Conservation (phyloP, 2,797 vertebrate species). For the Poeciliopsis infans region DNA sequence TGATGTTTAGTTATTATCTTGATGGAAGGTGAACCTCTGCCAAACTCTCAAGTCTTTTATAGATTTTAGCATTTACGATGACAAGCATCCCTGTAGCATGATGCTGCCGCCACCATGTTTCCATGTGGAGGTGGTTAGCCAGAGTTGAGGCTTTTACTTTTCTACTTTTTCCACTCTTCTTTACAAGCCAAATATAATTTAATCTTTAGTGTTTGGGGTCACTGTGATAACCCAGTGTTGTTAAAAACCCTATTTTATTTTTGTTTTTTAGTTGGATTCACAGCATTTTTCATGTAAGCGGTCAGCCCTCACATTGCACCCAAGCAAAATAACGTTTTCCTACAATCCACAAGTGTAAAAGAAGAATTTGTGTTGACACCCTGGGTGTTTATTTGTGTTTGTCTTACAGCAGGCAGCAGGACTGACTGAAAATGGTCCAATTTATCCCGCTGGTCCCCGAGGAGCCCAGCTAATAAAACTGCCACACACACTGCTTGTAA, state of each 20-base stretch:
- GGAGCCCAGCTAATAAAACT: constrained; percentile 53
- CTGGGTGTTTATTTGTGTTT: constrained; percentile 12
- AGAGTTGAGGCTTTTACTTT: neutral
- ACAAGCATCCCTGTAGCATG: neutral
- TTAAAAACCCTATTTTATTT: neutral
- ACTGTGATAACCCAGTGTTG: constrained; percentile 1
- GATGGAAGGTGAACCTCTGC: neutral
- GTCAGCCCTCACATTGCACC: constrained; percentile 1
- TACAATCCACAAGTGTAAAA: neutral
- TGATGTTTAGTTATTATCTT: neutral
- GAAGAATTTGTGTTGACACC: constrained; percentile 3
- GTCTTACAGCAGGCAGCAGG: constrained; percentile 18
- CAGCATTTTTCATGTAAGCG: neutral
- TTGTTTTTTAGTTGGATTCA: neutral
- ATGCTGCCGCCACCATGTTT: neutral
- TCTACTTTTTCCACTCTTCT: neutral
- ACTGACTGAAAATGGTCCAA: constrained; percentile 35
- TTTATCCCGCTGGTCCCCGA: constrained; percentile 25
- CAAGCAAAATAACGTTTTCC: constrained; percentile 19
- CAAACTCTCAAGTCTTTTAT: neutral
- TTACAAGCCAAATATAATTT: neutral
- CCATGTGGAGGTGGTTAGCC: neutral
- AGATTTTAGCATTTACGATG: neutral
- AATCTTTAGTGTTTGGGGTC: neutral
- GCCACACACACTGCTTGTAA: constrained; percentile 43